Base-by-base conservation (phyloP, 2,113 vertebrate species). In the Marmota flaviventris region DNA sequence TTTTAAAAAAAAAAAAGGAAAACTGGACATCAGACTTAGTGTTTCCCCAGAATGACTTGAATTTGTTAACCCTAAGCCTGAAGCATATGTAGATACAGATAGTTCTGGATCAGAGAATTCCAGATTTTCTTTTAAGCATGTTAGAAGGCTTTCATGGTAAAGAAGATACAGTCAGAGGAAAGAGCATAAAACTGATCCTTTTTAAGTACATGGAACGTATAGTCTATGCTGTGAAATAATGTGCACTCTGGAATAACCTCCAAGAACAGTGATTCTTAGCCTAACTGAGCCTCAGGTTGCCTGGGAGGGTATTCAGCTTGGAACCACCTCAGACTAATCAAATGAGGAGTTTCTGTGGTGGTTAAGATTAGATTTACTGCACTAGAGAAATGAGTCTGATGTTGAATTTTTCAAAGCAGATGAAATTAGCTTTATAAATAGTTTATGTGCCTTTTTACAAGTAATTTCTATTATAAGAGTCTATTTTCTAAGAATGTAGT, bases 341-440 rank as follows among this genome's bases (percentile, higher is more conserved):
- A 85, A 48, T 75, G 67, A 90, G 84, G 83, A 63, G 75, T 82
- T 85, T 91, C 70, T 89, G 1, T 17, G 34, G 58, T 82, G 22
- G 56, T 63, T 75, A 63, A 77, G 70, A 56, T 75, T 61, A 77
- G 89, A 93, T 89, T 90, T 73, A 94, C 29, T 95, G 29, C 1
- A 84, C 37, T 79, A 61, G 73, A 86, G 17, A 78, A 94, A 72
- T 69, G 24, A 96, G 22, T 73, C 42, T 95, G n/a, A 48, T 94
- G 85, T 89, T 86, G 22, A 92, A 89, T 78, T 94, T 94, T 96
- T 92, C 75, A 92, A 76, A 92, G 34, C 22, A 65, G 85, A 90
- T 86, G 89, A 94, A 96, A 92, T 72, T 89, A 79, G 92, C 42
- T 95, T 96, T 95, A 88, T 88, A 78, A 91, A 88, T 84, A 84